phyloP scores from a whole-genome alignment of 1,140 invertebrate species.

The Drosophila sulfurigaster region DNA sequence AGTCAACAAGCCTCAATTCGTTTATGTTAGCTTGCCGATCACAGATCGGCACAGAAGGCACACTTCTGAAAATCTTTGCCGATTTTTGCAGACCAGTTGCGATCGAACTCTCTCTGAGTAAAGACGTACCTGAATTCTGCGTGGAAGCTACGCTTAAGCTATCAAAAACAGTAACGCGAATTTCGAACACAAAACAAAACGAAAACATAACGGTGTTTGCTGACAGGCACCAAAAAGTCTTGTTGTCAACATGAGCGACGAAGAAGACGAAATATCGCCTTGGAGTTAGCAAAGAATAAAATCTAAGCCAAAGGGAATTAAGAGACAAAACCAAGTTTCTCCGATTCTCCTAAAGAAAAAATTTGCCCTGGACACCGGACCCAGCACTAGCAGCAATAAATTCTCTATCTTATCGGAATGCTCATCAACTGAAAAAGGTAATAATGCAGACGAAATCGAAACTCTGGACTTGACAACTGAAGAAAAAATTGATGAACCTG shows the following conservation, averaged over 20 bases:
- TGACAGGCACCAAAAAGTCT: slow-evolving; percentile 28
- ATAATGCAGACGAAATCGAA: slow-evolving; percentile 5
- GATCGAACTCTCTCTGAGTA: no score
- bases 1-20: no score
- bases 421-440: slow-evolving; percentile 2
- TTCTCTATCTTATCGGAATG: slow-evolving; percentile 7
- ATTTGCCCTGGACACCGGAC: not conserved
- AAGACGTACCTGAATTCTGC: no score
- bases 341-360: slow-evolving; percentile 19
- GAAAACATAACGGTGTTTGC: not conserved
- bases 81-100: no score
- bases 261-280: slow-evolving; percentile 9
- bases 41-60: no score
- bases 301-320: slow-evolving; percentile 17
- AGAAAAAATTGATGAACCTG: slow-evolving; percentile 9
- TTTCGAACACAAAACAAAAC: slow-evolving; percentile 3
- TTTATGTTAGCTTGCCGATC: not conserved
- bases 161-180: slow-evolving; percentile 3
- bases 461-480: slow-evolving; percentile 18
- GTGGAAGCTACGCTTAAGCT: no score
- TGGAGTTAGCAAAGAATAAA: slow-evolving; percentile 18
- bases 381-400: slow-evolving; percentile 22
- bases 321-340: not conserved
- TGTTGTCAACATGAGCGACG: slow-evolving; percentile 25
- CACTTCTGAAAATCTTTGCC: not conserved